phyloP scores from a whole-genome alignment of 2,888 invertebrate genomes.

The Drosophila borborema region DNA sequence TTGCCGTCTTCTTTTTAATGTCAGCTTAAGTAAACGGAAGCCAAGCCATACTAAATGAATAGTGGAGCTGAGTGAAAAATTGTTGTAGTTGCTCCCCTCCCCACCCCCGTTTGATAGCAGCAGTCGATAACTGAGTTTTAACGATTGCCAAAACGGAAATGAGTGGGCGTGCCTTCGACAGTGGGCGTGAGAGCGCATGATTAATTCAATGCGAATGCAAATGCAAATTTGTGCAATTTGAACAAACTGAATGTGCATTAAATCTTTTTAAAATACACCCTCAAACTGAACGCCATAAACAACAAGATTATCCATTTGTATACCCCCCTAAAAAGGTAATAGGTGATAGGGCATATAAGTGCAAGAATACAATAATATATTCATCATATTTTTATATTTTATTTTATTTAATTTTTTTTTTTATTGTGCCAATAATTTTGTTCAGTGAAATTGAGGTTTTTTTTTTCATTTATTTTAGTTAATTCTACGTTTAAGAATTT shows the following conservation, averaged over 20 bases:
- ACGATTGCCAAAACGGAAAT: slow-evolving; percentile 40
- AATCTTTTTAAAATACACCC: slow-evolving; percentile 44
- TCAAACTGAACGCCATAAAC: slow-evolving; percentile 30
- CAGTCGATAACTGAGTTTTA: slow-evolving; percentile 51
- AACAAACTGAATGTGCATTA: slow-evolving; percentile 41
- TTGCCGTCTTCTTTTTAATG: slow-evolving; percentile 21
- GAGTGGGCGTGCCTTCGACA: slow-evolving; percentile 16
- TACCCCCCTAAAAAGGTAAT: too few relatives aligned
- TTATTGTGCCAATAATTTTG: too few relatives aligned
- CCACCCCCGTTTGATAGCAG: not conserved
- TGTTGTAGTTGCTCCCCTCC: not conserved
- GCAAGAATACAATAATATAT: too few relatives aligned
- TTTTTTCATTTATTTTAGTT: too few relatives aligned
- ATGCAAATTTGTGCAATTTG: slow-evolving; percentile 43
- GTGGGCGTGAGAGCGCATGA: slow-evolving; percentile 19
- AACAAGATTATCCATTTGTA: slow-evolving; percentile 35
- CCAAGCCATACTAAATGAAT: slow-evolving; percentile 42
- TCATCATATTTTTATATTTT: too few relatives aligned
- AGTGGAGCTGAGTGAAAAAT: not conserved
- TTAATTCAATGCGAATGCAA: slow-evolving; percentile 47
- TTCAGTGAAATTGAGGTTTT: too few relatives aligned
- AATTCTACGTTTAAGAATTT: too few relatives aligned
- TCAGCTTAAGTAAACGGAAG: slow-evolving; percentile 43
- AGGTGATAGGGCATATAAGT: not conserved
- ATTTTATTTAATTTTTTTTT: too few relatives aligned